Percentiles rank a stretch among this genome's conserved stretches.
Conservation (phyloP, 1,140 invertebrate genomes). For the Drosophila neocordata region DNA sequence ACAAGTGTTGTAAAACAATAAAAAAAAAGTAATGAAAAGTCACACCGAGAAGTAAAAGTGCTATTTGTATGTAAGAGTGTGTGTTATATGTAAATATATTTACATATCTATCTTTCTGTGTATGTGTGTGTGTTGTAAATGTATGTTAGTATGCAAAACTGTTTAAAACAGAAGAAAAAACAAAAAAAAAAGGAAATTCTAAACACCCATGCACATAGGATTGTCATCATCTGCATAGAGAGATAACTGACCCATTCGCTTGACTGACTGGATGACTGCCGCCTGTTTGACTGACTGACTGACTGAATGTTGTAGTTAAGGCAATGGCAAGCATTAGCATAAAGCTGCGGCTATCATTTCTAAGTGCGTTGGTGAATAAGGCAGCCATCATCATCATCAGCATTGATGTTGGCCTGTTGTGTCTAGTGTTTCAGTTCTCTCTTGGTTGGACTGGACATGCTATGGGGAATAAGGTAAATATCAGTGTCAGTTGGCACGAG, state of each 20-base stretch:
- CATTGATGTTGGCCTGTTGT: constrained; percentile 36
- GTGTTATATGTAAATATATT: background rate
- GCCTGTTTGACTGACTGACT: constrained; percentile 36
- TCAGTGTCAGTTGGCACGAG: constrained; percentile 62
- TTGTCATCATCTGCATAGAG: constrained; percentile 43
- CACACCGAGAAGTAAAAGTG: background rate
- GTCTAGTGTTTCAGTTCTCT: constrained; percentile 61
- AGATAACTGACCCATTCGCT: constrained; percentile 21
- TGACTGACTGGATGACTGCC: background rate
- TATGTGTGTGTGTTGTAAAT: background rate
- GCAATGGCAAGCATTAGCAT: constrained; percentile 73
- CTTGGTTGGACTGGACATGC: constrained; percentile 17
- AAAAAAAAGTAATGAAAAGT: constrained; percentile 1
- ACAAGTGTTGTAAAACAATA: constrained; percentile 5
- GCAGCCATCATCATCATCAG: constrained; percentile 18
- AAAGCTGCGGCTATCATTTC: constrained; percentile 76
- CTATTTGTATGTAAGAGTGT: background rate
- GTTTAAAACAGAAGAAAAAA: background rate
- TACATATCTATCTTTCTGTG: background rate
- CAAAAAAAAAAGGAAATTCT: background rate
- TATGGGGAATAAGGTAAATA: constrained; percentile 71
- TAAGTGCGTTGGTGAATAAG: constrained; percentile 65
- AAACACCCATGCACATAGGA: background rate
- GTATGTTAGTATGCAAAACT: background rate
- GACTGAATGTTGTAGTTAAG: constrained; percentile 60